Percentiles rank a stretch among this genome's conserved stretches.
These are phyloP conservation scores for Dreissena rostriformis DNA, from an alignment of 1,140 invertebrate genomes.

Conservation along the genomic window DNA sequence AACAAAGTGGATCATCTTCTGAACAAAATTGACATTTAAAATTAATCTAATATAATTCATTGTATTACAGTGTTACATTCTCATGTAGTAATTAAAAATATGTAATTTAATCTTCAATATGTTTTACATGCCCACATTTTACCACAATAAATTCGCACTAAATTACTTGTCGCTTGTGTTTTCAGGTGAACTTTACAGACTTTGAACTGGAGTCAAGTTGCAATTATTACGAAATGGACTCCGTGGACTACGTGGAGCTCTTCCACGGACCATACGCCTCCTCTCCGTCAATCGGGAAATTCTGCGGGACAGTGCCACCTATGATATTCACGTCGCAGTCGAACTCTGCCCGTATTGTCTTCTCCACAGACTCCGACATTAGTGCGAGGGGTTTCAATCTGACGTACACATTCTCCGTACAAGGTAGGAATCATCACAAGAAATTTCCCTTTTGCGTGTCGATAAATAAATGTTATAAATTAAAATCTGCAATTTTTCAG, in stretches of 20 bases:
- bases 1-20: too few species aligned
- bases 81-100: too few species aligned
- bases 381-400: constrained; percentile 83
- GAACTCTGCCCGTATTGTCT: constrained; percentile 92
- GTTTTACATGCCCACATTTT: too few species aligned
- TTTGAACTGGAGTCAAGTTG: constrained; percentile 97
- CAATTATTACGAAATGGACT: too few species aligned
- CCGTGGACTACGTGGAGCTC: constrained; percentile 95
- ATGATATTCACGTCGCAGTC: constrained; percentile 93
- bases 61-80: too few species aligned
- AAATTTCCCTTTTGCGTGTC: too few species aligned
- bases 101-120: too few species aligned
- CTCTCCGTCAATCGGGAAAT: constrained; percentile 84
- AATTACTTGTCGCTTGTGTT: constrained; percentile 1
- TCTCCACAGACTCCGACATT: constrained; percentile 93
- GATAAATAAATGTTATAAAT: too few species aligned
- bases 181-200: constrained; percentile 93
- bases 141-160: too few species aligned
- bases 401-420: constrained; percentile 71
- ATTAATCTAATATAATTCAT: too few species aligned
- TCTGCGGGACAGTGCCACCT: constrained; percentile 88
- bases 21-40: too few species aligned
- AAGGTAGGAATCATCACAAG: background rate
- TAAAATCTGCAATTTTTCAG: too few species aligned
- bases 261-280: constrained; percentile 89